phyloP scores from a whole-genome alignment of 2,888 invertebrate species.

The Leucozona laternaria region DNA sequence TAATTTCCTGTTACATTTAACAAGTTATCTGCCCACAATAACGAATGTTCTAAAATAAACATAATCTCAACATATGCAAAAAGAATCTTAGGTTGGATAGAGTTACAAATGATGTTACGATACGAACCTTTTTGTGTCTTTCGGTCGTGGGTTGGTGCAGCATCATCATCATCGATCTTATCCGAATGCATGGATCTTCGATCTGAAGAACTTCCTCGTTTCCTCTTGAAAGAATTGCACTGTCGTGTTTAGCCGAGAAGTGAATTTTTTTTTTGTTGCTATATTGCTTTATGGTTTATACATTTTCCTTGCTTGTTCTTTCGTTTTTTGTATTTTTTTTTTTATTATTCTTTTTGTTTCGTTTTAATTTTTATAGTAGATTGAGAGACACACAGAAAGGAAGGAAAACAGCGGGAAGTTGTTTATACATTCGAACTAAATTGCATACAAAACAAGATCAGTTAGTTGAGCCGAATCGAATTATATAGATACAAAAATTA shows the following conservation, averaged over 20 bases:
- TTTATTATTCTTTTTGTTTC: constrained; percentile 56
- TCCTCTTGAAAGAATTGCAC: constrained; percentile 57
- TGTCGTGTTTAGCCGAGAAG: constrained; percentile 63
- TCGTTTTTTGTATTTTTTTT: constrained; percentile 42
- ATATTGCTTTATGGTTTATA: constrained; percentile 61
- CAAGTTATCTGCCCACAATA: constrained; percentile 41
- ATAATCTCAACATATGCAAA: constrained; percentile 52
- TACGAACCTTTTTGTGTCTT: constrained; percentile 72
- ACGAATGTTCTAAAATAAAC: constrained; percentile 44
- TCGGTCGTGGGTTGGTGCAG: constrained; percentile 73
- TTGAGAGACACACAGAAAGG: constrained; percentile 71
- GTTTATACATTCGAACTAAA: constrained; percentile 73
- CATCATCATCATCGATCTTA: constrained; percentile 75
- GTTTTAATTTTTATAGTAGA: constrained; percentile 65
- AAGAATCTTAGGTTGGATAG: not conserved
- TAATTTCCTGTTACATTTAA: constrained; percentile 25
- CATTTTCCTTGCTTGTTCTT: constrained; percentile 69
- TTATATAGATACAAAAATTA: constrained; percentile 32
- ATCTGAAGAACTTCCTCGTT: constrained; percentile 74
- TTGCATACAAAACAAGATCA: constrained; percentile 64
- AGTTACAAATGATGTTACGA: constrained; percentile 3
- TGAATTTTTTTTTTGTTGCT: constrained; percentile 47
- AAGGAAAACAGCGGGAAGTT: constrained; percentile 75
- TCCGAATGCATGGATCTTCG: constrained; percentile 75
- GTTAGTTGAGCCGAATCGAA: constrained; percentile 61